phyloP scores from a whole-genome alignment of 37 sponge, comb jelly and placozoan species.

The Axinella damicornis region DNA sequence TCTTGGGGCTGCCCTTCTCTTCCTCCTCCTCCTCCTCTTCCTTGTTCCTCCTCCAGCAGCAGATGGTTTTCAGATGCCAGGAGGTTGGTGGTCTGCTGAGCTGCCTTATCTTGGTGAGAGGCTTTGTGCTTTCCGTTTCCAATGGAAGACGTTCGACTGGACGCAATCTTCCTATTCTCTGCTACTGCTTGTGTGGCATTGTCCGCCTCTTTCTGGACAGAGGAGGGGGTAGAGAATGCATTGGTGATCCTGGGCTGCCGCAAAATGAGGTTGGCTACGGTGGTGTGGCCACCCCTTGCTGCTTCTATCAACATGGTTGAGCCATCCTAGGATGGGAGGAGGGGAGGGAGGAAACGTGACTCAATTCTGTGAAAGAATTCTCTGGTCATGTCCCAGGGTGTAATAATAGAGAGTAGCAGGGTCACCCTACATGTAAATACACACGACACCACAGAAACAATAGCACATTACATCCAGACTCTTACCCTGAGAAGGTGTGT shows the following conservation, averaged over 20 bases:
- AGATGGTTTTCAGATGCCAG: no score
- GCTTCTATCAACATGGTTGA: constrained; percentile 90
- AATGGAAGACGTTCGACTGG: neutral
- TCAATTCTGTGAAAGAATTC: no score
- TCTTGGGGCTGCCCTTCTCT: no score
- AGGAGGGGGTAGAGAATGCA: neutral
- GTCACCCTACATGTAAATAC: no score
- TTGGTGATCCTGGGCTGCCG: constrained; percentile 45
- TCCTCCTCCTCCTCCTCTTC: no score
- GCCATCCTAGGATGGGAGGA: constrained; percentile 56
- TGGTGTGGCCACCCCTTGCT: constrained; percentile 82
- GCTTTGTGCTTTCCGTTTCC: neutral
- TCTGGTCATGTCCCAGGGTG: no score
- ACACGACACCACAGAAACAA: no score
- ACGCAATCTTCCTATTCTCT: neutral
- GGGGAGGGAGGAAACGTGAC: neutral
- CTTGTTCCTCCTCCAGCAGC: no score
- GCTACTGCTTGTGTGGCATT: neutral
- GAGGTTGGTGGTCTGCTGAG: neutral
- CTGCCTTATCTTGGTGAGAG: neutral
- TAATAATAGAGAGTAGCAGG: no score
- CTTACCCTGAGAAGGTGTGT: constrained; percentile 76
- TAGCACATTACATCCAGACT: neutral
- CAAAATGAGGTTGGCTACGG: constrained; percentile 74
- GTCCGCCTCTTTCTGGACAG: neutral